A percentile compares a stretch with the other conserved stretches of the same genome.
These are phyloP conservation scores for Stramonita haemastoma DNA, from an alignment of 2,888 invertebrate genomes.

Conservation along the genomic window DNA sequence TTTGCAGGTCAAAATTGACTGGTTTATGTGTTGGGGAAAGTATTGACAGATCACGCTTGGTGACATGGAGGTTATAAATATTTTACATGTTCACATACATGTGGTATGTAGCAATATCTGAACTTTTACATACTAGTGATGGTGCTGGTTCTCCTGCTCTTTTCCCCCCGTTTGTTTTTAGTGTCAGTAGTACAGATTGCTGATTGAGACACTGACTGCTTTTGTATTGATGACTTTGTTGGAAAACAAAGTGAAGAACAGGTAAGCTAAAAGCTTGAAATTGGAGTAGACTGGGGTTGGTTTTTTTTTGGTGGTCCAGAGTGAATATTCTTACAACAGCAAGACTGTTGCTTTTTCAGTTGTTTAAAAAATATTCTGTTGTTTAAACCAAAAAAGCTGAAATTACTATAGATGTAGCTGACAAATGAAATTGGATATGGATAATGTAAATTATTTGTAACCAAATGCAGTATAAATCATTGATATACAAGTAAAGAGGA, in stretches of 20 bases:
- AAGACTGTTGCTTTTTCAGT: not conserved
- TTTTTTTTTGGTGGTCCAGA: not conserved
- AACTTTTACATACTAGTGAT: too few relatives aligned
- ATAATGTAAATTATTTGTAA: not conserved
- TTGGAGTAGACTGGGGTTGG: not conserved
- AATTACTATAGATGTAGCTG: not conserved
- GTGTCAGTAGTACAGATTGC: not conserved
- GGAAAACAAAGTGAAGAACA: not conserved
- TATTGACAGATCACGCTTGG: too few relatives aligned
- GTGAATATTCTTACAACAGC: not conserved
- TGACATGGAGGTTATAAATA: too few relatives aligned
- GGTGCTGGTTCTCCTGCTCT: too few relatives aligned
- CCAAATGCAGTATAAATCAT: not conserved
- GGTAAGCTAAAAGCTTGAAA: not conserved
- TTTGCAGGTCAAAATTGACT: too few relatives aligned
- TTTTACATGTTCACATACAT: too few relatives aligned
- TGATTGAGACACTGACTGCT: conserved; percentile 13
- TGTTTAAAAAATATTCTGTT: not conserved
- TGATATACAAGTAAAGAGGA: not conserved
- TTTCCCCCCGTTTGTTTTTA: too few relatives aligned
- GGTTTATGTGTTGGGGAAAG: too few relatives aligned
- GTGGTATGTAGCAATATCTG: too few relatives aligned
- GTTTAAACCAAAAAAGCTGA: not conserved
- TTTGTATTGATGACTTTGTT: not conserved
- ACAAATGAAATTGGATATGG: not conserved